Conservation (phyloP, 2,797 vertebrate species). For the Hemibagrus guttatus region DNA sequence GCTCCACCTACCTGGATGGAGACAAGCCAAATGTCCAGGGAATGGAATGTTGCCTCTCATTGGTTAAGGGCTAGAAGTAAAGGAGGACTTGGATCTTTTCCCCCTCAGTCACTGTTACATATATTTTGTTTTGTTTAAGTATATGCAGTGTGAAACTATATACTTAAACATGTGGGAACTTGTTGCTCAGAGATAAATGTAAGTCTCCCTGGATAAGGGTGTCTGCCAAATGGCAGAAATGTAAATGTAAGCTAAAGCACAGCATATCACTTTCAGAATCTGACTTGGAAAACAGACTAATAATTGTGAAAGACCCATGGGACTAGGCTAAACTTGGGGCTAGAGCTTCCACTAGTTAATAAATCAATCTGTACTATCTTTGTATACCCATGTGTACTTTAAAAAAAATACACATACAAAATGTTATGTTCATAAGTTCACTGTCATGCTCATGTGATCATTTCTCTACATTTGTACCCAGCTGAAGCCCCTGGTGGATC, state of each 20-base stretch:
- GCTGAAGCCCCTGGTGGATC: constrained; percentile 79
- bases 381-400: not conserved
- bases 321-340: not conserved
- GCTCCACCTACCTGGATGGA: not conserved
- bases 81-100: not conserved
- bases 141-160: not conserved
- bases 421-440: not conserved
- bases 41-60: not conserved
- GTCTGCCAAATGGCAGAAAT: no score
- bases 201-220: no score
- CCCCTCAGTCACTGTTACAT: not conserved
- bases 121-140: not conserved
- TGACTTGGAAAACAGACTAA: not conserved
- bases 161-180: no score
- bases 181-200: no score
- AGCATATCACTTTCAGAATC: not conserved
- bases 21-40: not conserved
- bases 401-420: not conserved
- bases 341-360: not conserved
- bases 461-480: constrained; percentile 57
- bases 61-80: not conserved
- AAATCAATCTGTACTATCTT: not conserved
- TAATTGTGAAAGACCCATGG: not conserved
- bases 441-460: not conserved
- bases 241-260: not conserved